Percentiles rank a stretch among this genome's conserved stretches.
Conservation (phyloP, 1,140 invertebrate species). For the Semibalanus balanoides region DNA sequence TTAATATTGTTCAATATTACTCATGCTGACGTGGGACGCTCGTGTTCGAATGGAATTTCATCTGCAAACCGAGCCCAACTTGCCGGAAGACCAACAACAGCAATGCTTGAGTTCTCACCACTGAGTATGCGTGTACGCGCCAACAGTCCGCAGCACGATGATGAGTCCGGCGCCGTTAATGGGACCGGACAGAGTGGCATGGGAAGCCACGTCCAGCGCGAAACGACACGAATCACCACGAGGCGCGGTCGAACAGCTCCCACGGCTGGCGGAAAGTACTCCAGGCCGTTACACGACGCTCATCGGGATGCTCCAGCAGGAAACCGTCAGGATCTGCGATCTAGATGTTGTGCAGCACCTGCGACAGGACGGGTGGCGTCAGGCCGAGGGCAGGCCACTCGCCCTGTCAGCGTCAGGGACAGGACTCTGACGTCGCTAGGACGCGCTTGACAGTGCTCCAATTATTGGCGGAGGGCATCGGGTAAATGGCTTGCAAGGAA, state of each 20-base stretch:
- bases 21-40: too few relatives aligned
- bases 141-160: conserved; percentile 29
- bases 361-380: neutral
- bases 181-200: conserved; percentile 9
- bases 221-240: conserved; percentile 30
- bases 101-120: conserved; percentile 25
- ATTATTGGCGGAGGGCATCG: too few relatives aligned
- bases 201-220: conserved; percentile 29
- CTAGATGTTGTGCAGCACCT: conserved; percentile 28
- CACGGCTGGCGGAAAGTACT: conserved; percentile 30
- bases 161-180: conserved; percentile 26
- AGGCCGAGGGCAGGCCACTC: too few relatives aligned
- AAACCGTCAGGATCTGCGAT: conserved; percentile 30
- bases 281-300: conserved; percentile 27
- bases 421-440: too few relatives aligned
- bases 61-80: too few relatives aligned
- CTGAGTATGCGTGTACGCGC: conserved; percentile 30
- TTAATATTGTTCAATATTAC: too few relatives aligned
- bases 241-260: conserved; percentile 32
- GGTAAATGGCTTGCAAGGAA: too few relatives aligned
- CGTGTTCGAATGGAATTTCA: too few relatives aligned
- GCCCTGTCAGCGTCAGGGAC: too few relatives aligned
- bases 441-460: too few relatives aligned
- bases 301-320: conserved; percentile 27
- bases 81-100: too few relatives aligned